These are phyloP conservation scores for Drosophila tsacasi DNA, from an alignment of 1,140 invertebrate species.

Conservation along the genomic window DNA sequence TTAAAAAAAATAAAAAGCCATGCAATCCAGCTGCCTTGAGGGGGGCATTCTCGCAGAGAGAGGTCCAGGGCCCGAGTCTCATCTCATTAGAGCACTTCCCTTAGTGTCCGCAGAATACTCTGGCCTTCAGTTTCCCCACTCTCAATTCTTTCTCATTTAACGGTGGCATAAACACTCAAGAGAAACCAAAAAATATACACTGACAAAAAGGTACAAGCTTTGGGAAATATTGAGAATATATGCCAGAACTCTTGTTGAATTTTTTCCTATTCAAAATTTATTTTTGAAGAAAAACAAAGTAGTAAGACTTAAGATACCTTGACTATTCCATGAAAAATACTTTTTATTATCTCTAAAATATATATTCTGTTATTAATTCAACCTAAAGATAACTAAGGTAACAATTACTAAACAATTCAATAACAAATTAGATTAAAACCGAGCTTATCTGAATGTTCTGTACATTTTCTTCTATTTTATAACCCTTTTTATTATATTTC, in stretches of 20 bases:
- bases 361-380: background rate
- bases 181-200: slow-evolving; percentile 32
- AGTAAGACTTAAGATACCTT: background rate
- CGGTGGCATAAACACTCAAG: slow-evolving; percentile 69
- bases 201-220: background rate
- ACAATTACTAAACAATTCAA: background rate
- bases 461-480: background rate
- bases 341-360: background rate
- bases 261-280: background rate
- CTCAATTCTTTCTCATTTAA: slow-evolving; percentile 27
- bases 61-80: slow-evolving; percentile 49
- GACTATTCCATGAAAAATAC: background rate
- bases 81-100: slow-evolving; percentile 75
- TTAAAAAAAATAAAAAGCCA: slow-evolving; percentile 79
- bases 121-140: background rate
- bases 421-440: background rate
- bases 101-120: slow-evolving; percentile 11
- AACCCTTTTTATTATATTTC: background rate
- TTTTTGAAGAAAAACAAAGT: background rate
- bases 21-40: slow-evolving; percentile 28
- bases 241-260: background rate
- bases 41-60: slow-evolving; percentile 13
- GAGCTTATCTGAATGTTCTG: rapidly evolving
- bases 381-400: background rate
- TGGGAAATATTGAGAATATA: background rate